A percentile compares a stretch with the other conserved stretches of the same genome.
phyloP scores from a whole-genome alignment of 2,797 vertebrate species.

The Xerus rutilus region DNA sequence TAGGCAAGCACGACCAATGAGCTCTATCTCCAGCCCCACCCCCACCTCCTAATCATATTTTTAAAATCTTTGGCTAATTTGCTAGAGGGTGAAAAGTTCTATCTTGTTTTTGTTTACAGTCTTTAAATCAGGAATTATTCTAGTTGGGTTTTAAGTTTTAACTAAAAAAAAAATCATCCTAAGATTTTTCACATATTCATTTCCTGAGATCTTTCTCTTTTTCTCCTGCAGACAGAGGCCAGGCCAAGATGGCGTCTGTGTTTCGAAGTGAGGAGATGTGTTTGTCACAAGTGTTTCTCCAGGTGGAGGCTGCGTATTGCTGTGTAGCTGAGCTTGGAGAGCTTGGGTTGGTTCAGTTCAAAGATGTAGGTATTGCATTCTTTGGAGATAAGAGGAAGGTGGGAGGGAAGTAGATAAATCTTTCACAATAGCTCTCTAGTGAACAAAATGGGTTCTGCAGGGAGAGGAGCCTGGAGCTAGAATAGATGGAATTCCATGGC shows the following conservation, averaged over 20 bases:
- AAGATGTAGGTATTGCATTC: conserved; percentile 88
- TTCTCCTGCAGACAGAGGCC: background rate
- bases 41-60: background rate
- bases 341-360: conserved; percentile 90
- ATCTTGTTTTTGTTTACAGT: background rate
- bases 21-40: background rate
- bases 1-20: background rate
- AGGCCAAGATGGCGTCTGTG: conserved; percentile 84
- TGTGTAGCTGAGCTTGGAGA: conserved; percentile 90
- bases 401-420: background rate
- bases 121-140: background rate
- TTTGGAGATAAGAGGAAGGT: conserved; percentile 18
- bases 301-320: conserved; percentile 91
- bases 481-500: background rate
- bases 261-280: conserved; percentile 92
- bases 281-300: conserved; percentile 90
- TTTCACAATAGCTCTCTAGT: background rate
- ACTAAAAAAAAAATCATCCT: background rate
- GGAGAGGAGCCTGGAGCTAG: background rate
- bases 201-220: background rate
- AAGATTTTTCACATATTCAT: background rate
- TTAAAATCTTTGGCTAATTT: background rate
- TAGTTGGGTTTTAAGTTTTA: background rate
- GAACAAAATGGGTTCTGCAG: background rate
- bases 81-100: background rate